Percentiles rank a stretch among this genome's conserved stretches.
phyloP scores from a whole-genome alignment of 2,888 invertebrate species.

The Ochlodes sylvanus region DNA sequence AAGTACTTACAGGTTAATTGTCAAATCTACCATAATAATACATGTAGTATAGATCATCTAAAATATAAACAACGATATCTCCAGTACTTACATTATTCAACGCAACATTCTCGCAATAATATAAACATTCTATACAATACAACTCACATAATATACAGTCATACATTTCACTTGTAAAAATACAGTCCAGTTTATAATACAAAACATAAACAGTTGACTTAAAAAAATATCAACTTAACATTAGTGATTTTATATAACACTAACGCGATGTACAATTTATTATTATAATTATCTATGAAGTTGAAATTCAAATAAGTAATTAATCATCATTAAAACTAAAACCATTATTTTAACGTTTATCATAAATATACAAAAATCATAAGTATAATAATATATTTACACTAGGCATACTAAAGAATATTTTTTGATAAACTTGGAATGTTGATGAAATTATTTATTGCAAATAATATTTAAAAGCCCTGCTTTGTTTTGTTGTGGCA shows the following conservation, averaged over 20 bases:
- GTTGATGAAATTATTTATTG: constrained; percentile 55
- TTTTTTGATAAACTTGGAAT: constrained; percentile 53
- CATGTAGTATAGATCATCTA: constrained; percentile 24
- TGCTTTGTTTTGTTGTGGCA: constrained; percentile 62
- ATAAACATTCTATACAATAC: constrained; percentile 60
- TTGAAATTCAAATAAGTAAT: constrained; percentile 20
- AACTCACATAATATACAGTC: constrained; percentile 53
- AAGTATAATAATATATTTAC: constrained; percentile 64
- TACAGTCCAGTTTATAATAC: constrained; percentile 77
- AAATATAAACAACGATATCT: constrained; percentile 32
- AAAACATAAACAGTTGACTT: constrained; percentile 68
- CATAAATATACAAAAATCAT: constrained; percentile 71
- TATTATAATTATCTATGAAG: constrained; percentile 9
- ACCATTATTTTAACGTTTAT: constrained; percentile 55
- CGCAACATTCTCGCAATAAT: constrained; percentile 48
- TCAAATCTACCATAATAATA: constrained; percentile 25
- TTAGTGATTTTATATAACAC: constrained; percentile 27
- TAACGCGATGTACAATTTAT: constrained; percentile 33
- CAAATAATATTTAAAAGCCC: constrained; percentile 33
- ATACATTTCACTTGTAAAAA: constrained; percentile 54
- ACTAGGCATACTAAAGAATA: constrained; percentile 47
- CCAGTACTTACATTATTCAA: constrained; percentile 51
- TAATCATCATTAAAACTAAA: constrained; percentile 55
- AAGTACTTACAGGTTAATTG: constrained; percentile 29
- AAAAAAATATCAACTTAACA: constrained; percentile 51